Conservation (phyloP, 2,797 vertebrate species). For the Chaetodon trifasciatus region DNA sequence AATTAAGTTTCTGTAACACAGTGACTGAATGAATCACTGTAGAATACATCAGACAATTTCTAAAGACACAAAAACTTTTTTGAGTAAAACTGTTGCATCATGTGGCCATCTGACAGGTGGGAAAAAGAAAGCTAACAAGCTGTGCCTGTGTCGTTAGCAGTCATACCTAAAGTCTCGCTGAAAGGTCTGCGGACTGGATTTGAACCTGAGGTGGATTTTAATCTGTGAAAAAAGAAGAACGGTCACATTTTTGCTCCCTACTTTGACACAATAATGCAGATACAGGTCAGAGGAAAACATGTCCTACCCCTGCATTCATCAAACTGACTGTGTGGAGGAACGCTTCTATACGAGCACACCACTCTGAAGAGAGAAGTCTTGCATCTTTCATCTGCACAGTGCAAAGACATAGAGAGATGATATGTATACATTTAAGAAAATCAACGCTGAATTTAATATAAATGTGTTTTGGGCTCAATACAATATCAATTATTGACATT, state of each 20-base stretch:
- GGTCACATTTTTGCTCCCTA: neutral
- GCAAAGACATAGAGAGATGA: neutral
- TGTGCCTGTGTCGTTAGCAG: neutral
- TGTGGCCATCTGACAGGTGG: neutral
- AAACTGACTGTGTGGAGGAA: slow-evolving; percentile 76
- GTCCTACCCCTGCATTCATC: slow-evolving; percentile 75
- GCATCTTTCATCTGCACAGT: slow-evolving; percentile 66
- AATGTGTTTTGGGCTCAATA: no score
- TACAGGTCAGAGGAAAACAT: neutral
- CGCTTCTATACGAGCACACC: slow-evolving; percentile 49
- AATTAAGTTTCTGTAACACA: neutral
- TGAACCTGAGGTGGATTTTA: slow-evolving; percentile 71
- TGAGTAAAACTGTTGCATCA: neutral
- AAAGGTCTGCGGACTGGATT: slow-evolving; percentile 41
- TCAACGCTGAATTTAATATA: no score
- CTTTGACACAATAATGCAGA: neutral
- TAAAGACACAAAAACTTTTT: neutral
- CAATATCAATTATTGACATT: no score
- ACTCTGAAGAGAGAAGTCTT: slow-evolving; percentile 32
- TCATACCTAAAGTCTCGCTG: slow-evolving; percentile 72
- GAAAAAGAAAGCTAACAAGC: neutral
- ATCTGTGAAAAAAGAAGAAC: slow-evolving; percentile 61
- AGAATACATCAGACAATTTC: neutral
- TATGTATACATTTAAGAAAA: neutral
- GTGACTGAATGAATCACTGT: neutral